Percentiles rank a stretch among this genome's conserved stretches.
Conservation (phyloP, 2,888 invertebrate genomes). For the Uloborus plumipes region DNA sequence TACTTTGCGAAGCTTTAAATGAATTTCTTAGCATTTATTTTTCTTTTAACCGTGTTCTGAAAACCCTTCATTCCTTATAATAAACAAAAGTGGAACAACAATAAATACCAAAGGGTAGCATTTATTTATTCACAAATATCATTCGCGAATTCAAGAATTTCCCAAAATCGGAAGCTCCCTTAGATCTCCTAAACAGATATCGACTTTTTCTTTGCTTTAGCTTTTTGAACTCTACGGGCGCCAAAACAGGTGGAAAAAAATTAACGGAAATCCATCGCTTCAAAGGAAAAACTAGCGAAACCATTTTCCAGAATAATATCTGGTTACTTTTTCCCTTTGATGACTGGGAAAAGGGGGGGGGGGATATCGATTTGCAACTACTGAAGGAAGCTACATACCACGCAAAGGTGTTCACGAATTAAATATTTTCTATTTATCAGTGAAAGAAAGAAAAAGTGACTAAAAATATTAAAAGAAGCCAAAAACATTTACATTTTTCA, state of each 20-base stretch:
- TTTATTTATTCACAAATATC: constrained; percentile 55
- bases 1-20: no score
- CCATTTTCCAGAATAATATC: constrained; percentile 63
- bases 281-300: constrained; percentile 52
- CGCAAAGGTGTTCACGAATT: constrained; percentile 55
- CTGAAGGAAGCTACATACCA: constrained; percentile 12
- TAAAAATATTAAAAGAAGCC: constrained; percentile 42
- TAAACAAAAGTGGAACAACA: no score
- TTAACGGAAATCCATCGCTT: constrained; percentile 64
- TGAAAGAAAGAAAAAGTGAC: constrained; percentile 25
- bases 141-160: constrained; percentile 13
- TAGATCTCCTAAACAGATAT: constrained; percentile 55
- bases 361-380: constrained; percentile 39
- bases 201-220: constrained; percentile 47
- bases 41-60: no score
- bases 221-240: constrained; percentile 40
- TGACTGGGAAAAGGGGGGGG: constrained; percentile 40
- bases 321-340: constrained; percentile 60
- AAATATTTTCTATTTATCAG: constrained; percentile 64
- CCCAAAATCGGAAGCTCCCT: constrained; percentile 26
- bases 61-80: no score
- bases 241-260: constrained; percentile 36
- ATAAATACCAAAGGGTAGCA: background rate
- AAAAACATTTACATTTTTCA: constrained; percentile 61
- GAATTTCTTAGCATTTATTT: no score